Evolutionary conservation across 2,113 vertebrate genomes (phyloP).

Genomic region (Anguilla japonica): DNA sequence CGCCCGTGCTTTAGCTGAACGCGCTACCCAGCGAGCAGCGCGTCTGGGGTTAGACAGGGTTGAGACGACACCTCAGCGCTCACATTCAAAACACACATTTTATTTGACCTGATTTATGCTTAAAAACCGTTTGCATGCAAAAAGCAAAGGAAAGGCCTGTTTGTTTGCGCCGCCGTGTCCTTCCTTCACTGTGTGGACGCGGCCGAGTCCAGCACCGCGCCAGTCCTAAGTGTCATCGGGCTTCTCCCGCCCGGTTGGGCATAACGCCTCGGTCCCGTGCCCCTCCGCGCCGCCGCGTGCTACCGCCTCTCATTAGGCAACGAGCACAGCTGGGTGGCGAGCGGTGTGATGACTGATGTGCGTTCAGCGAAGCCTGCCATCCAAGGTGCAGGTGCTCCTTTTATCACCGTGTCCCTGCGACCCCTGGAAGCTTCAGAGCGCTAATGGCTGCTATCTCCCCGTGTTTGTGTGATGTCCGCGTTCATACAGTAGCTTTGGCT

Average conservation of each 20-base stretch:
- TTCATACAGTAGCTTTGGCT: conserved; percentile 27
- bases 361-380: neutral
- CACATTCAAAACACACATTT: neutral
- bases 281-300: neutral
- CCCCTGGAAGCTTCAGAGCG: neutral
- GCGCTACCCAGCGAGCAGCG: too few relatives aligned
- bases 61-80: neutral
- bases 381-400: neutral
- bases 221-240: neutral
- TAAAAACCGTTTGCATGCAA: neutral
- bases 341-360: neutral
- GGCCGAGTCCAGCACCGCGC: neutral
- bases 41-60: too few relatives aligned
- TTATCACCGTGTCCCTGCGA: neutral
- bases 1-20: neutral
- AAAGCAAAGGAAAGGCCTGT: neutral
- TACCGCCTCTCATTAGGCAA: neutral
- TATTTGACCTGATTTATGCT: neutral
- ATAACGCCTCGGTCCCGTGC: neutral
- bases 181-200: neutral
- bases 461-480: neutral
- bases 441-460: neutral
- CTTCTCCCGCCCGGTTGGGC: neutral
- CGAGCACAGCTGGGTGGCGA: neutral
- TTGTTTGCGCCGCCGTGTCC: neutral